Evolutionary conservation across 2,888 invertebrate genomes (phyloP), one percentile per base, ranked within the genome.

Genomic region (Tribolium freemani): DNA sequence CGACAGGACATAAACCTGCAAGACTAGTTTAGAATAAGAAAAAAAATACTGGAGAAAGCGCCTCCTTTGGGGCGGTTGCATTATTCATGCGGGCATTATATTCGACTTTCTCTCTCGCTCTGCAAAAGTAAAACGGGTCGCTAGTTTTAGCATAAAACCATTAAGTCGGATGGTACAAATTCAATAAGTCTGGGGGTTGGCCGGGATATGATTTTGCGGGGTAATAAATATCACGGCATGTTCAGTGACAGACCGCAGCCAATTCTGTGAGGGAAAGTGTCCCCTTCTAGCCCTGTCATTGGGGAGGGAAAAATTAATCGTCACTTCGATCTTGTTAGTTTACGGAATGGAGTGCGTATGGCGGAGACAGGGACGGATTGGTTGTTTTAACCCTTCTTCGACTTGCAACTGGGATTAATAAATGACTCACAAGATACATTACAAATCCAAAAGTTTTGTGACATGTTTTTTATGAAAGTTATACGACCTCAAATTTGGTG

Each of bases 191-290:
- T 57, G 66, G 69, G 69, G 64, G 61, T 61, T 48, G 68, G 30
- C 50, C 68, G 57, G 68, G 13, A 68, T 69, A 71, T 71, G 64
- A 71, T 71, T 66, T 71, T 64, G 72, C 67, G 58, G 73, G 60
- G 74, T 76, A 71, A 77, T 77, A 77, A 77, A 77, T 77, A 74
- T 75, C 50, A 63, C 54, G 51, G 63, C 69, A 56, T 67, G 75
- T 71, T 72, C 76, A 58, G 70, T 77, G 75, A 77, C 77, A 77
- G 71, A 77, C 77, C 77, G 73, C 77, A 75, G 31, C 71, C 71
- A 56, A 70, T 56, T 57, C 68, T 38, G 9, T 8, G 31, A 46
- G 48, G 67, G 67, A 44, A 56, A 21, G 16, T 13, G 46, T 44
- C 69, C 53, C 58, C 60, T 53, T 58, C 45, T 11, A 21, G 44